Base-by-base conservation (phyloP, 2,113 vertebrate species). In the Oryzias curvinotus region DNA sequence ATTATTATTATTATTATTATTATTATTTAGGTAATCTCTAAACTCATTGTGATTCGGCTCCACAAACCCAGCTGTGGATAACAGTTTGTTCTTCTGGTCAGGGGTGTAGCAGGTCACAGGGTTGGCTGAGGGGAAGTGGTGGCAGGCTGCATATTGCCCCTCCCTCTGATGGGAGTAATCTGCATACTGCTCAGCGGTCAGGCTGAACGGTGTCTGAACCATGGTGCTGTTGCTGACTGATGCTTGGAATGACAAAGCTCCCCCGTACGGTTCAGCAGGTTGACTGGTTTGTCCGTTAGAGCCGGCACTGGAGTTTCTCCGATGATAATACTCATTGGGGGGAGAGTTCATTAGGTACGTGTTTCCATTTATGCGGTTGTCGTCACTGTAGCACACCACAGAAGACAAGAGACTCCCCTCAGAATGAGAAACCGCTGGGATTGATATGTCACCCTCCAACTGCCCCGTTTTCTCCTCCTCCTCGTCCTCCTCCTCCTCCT, bases 21-120 rank as follows among this genome's bases (percentile, higher is more conserved):
- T 93, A 84, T 93, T 94, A 93, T 98, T 99, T 88, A 98, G 92
- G 90, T 94, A 97, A 41, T 95, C n/a, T 95, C 66, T 95, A 85
- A 96, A 95, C 84, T 95, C 94, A 73, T 94, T 90, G 85, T 91
- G 94, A 3, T 90, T 91, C 85, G 90, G 94, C 74, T 95, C 93
- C 3, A 82, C 52, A 55, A 95, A 95, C 5, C 93, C 84, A 52
- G 84, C 89, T 82, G 88, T 94, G 75, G 95, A 93, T 36, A 88
- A 78, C 67, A 81, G 68, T 23, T 89, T 83, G 61, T 90, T 89
- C 23, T 96, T 95, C 13, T 83, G 92, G 60, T 96, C 95, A 0
- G 95, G 89, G 0, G 93, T 83, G 78, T 93, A 95, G 90, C 94
- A 93, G 63, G 93, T 89, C 42, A 95, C 87, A 14, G 94, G 87